Evolutionary conservation across 2,113 vertebrate genomes (phyloP).

Genomic region (Callopanchax toddi): DNA sequence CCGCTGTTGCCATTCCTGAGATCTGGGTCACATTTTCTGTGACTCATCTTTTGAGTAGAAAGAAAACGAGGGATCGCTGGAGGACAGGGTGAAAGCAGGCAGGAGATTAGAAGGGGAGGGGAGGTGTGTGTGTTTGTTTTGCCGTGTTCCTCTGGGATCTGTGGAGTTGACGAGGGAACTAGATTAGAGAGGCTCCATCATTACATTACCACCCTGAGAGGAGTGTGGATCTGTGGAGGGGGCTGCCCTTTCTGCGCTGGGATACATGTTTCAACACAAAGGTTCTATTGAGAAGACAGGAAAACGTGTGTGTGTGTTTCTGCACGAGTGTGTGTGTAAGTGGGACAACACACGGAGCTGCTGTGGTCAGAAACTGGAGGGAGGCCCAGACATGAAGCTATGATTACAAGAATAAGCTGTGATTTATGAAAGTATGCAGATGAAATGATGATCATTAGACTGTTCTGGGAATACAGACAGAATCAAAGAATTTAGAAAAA

Average conservation of each 20-base stretch:
- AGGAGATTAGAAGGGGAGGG: constrained; percentile 8
- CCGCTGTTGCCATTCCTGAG: constrained; percentile 53
- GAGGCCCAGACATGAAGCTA: constrained; percentile 22
- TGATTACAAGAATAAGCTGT: constrained; percentile 28
- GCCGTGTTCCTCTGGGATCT: constrained; percentile 59
- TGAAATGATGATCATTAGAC: too few species aligned
- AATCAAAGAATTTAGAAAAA: too few species aligned
- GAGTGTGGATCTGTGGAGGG: not conserved
- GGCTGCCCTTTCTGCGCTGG: constrained; percentile 37
- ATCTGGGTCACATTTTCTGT: constrained; percentile 67
- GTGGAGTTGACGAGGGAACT: constrained; percentile 19
- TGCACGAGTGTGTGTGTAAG: constrained; percentile 30
- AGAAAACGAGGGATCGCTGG: not conserved
- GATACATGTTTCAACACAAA: constrained; percentile 70
- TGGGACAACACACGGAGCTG: constrained; percentile 34
- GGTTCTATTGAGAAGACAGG: constrained; percentile 63
- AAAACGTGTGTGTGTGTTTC: too few species aligned
- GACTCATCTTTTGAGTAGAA: constrained; percentile 64
- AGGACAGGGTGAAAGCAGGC: not conserved
- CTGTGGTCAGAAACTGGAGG: constrained; percentile 48
- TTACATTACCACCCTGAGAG: constrained; percentile 50
- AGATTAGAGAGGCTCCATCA: constrained; percentile 59
- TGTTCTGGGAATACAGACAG: not conserved
- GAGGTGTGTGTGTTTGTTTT: constrained; percentile 65
- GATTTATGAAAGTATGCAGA: constrained; percentile 10